phyloP scores from a whole-genome alignment of 2,113 vertebrate species.

The Cariama cristata region DNA sequence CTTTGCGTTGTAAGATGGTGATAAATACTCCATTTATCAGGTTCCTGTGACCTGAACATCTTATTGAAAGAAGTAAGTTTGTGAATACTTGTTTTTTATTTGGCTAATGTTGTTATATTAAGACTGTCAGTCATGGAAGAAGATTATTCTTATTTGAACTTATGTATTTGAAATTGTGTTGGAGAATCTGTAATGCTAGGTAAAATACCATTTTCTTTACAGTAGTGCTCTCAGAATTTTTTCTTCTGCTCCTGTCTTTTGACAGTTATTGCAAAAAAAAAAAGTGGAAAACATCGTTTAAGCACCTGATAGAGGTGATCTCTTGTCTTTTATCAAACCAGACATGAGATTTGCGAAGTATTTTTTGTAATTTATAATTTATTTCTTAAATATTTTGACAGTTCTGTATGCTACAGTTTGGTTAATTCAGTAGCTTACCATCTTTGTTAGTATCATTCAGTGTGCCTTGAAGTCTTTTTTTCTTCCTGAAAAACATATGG shows the following conservation, averaged over 20 bases:
- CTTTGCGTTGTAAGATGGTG: neutral
- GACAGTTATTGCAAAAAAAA: neutral
- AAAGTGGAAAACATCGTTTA: neutral
- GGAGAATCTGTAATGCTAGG: neutral
- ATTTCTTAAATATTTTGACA: neutral
- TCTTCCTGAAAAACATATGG: neutral
- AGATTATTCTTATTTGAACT: neutral
- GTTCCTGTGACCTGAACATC: neutral
- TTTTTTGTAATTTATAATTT: neutral
- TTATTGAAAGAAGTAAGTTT: neutral
- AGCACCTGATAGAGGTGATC: neutral
- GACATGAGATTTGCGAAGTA: neutral
- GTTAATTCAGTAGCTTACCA: neutral
- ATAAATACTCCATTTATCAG: neutral
- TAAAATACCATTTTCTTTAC: neutral
- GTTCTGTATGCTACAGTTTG: fast-evolving
- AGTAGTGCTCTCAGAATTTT: neutral
- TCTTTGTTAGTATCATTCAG: neutral
- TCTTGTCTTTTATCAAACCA: neutral
- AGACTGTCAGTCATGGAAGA: neutral
- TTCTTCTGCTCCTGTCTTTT: neutral
- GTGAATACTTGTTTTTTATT: neutral
- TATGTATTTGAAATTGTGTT: neutral
- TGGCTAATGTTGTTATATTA: neutral
- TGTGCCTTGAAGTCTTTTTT: neutral